phyloP scores from a whole-genome alignment of 2,888 invertebrate genomes.

The Tricholauxania praeusta region DNA sequence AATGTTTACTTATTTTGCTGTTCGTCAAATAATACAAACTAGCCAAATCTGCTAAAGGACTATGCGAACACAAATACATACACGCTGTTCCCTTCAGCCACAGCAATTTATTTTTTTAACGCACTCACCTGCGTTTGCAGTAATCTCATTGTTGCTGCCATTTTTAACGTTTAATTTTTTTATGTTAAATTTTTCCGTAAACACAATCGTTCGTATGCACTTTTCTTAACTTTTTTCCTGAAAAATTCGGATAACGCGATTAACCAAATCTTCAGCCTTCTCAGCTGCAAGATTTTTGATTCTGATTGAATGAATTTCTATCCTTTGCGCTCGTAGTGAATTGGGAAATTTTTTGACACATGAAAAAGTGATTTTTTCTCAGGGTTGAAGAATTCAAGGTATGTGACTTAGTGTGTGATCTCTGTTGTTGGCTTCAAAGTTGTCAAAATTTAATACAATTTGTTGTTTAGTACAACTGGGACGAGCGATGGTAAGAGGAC shows the following conservation, averaged over 20 bases:
- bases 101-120: constrained; percentile 22
- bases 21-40: too few species aligned
- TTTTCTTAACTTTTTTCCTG: constrained; percentile 7
- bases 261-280: constrained; percentile 68
- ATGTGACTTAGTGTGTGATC: too few species aligned
- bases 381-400: too few species aligned
- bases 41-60: not conserved
- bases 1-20: too few species aligned
- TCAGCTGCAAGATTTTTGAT: constrained; percentile 68
- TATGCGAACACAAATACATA: constrained; percentile 21
- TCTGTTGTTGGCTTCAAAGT: too few species aligned
- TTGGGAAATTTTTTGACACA: too few species aligned
- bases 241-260: constrained; percentile 42
- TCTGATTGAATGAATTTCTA: constrained; percentile 51
- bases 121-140: constrained; percentile 62
- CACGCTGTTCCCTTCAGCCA: constrained; percentile 7
- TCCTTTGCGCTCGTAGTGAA: too few species aligned
- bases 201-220: constrained; percentile 4
- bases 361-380: too few species aligned
- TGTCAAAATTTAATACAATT: too few species aligned
- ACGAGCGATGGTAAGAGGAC: too few species aligned
- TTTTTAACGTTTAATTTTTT: constrained; percentile 44
- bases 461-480: too few species aligned
- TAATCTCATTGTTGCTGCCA: constrained; percentile 62
- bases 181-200: not conserved